phyloP scores from a whole-genome alignment of 2,888 invertebrate genomes.

The Pterostichus niger region DNA sequence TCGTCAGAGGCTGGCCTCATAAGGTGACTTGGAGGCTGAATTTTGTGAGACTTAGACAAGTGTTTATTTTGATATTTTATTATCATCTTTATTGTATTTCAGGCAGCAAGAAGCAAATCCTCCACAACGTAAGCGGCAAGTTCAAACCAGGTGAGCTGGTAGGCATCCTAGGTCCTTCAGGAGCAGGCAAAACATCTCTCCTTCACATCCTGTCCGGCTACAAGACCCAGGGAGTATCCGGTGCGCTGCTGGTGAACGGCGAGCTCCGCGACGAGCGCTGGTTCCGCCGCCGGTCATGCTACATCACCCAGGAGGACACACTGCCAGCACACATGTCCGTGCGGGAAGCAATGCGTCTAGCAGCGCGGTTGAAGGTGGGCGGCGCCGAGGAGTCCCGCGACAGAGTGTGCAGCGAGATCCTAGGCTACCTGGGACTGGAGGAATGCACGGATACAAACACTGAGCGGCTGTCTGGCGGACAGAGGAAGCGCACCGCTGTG shows the following conservation, averaged over 20 bases:
- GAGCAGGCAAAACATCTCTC: conserved; percentile 59
- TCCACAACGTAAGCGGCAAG: conserved; percentile 51
- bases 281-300: conserved; percentile 87
- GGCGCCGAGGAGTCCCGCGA: not conserved
- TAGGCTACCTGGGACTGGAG: conserved; percentile 3
- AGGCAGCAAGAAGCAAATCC: conserved; percentile 47
- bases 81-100: conserved; percentile 8
- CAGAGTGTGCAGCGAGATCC: not conserved
- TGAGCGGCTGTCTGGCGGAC: conserved; percentile 86
- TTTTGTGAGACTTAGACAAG: no score
- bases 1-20: no score
- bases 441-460: conserved; percentile 72
- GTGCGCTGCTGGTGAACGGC: conserved; percentile 84
- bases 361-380: conserved; percentile 80
- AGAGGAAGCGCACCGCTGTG: conserved; percentile 88
- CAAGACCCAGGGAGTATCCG: conserved; percentile 87
- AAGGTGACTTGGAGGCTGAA: no score
- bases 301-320: conserved; percentile 89
- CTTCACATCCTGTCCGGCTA: conserved; percentile 55
- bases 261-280: conserved; percentile 81
- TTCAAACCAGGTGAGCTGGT: conserved; percentile 48
- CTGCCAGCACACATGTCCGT: conserved; percentile 87
- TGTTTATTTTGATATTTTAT: no score
- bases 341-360: conserved; percentile 88
- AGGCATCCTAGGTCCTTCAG: conserved; percentile 61